Percentiles rank a stretch among this genome's conserved stretches.
phyloP scores from a whole-genome alignment of 2,888 invertebrate genomes.

The Orthosia gracilis region DNA sequence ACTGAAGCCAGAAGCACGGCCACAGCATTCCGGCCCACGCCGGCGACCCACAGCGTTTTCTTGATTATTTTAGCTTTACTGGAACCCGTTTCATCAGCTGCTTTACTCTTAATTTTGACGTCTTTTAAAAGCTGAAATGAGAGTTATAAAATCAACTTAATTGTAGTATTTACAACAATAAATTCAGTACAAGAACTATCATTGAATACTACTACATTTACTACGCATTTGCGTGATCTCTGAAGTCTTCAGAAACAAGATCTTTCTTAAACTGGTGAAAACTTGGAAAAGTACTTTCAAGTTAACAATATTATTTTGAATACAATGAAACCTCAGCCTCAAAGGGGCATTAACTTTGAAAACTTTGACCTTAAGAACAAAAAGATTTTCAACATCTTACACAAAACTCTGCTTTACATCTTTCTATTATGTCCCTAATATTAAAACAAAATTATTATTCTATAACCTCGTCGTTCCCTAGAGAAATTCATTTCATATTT shows the following conservation, averaged over 20 bases:
- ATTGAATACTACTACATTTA: constrained; percentile 7
- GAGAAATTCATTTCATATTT: constrained; percentile 31
- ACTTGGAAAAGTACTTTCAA: constrained; percentile 20
- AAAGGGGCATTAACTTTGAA: constrained; percentile 1
- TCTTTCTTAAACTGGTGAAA: background rate
- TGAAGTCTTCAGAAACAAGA: constrained; percentile 4
- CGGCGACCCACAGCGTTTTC: constrained; percentile 91
- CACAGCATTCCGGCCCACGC: constrained; percentile 93
- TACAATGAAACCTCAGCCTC: constrained; percentile 17
- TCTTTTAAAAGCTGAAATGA: constrained; percentile 91
- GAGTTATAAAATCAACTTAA: background rate
- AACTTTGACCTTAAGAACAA: constrained; percentile 22
- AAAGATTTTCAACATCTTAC: constrained; percentile 27
- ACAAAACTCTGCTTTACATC: constrained; percentile 2
- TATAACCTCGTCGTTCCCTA: constrained; percentile 12
- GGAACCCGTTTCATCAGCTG: constrained; percentile 78
- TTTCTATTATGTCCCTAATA: constrained; percentile 29
- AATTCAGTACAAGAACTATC: background rate
- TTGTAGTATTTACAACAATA: too few relatives aligned
- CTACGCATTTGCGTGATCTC: background rate
- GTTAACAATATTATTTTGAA: constrained; percentile 29
- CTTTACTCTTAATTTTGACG: constrained; percentile 78
- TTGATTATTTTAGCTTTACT: constrained; percentile 79
- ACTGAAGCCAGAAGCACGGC: constrained; percentile 92
- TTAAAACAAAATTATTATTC: constrained; percentile 38